A percentile compares a stretch with the other conserved stretches of the same genome.
Conservation (phyloP, 2,113 vertebrate species). For the Uria lomvia region DNA sequence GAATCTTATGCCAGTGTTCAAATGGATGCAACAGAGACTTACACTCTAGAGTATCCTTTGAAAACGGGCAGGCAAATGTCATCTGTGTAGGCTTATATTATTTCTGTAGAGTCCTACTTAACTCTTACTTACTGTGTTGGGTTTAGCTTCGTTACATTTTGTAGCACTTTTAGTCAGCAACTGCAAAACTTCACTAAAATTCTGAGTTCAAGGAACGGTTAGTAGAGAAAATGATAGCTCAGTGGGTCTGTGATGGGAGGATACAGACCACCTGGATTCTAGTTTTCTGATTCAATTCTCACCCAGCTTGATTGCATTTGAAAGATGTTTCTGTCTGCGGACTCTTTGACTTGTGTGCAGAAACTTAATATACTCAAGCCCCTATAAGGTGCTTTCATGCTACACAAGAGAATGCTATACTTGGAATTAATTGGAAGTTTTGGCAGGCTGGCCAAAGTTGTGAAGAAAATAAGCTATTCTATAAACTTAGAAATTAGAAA, state of each 20-base stretch:
- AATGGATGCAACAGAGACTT: background rate
- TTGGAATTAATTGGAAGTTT: background rate
- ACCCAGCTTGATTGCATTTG: background rate
- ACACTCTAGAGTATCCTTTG: background rate
- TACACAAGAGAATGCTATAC: background rate
- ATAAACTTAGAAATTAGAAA: background rate
- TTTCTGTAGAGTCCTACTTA: background rate
- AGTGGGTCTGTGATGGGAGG: background rate
- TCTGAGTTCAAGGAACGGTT: background rate
- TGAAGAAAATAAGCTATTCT: background rate
- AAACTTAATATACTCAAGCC: background rate
- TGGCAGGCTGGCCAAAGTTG: background rate
- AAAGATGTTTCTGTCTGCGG: background rate
- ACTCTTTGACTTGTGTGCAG: background rate
- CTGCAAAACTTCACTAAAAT: background rate
- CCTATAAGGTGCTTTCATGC: background rate
- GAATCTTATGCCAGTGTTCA: background rate
- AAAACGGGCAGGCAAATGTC: background rate
- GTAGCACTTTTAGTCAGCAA: background rate
- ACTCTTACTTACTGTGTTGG: background rate
- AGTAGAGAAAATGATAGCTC: background rate
- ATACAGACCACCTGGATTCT: background rate
- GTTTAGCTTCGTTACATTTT: background rate
- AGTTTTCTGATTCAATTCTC: background rate
- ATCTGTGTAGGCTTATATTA: background rate